Evolutionary conservation across 2,888 invertebrate genomes (phyloP).

Genomic region (Strigamia maritima): DNA sequence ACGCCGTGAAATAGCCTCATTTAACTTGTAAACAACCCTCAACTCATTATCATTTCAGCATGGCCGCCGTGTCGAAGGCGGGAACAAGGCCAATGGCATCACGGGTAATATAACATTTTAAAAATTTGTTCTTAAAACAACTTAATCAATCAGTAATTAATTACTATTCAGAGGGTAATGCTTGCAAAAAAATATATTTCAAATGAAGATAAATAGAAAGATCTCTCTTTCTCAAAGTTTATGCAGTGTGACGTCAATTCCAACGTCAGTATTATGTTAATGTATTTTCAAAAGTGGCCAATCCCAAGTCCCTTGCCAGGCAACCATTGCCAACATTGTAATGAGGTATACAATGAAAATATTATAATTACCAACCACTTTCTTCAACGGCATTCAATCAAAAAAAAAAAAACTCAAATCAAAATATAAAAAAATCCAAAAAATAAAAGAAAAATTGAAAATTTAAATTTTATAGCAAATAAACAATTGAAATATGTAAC

Average conservation of each 20-base stretch:
- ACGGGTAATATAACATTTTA: not conserved
- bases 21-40: not conserved
- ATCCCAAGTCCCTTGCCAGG: not conserved
- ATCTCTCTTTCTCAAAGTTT: not conserved
- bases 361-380: not conserved
- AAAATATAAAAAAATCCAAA: not conserved
- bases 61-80: not conserved
- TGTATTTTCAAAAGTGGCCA: not conserved
- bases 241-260: not conserved
- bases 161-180: too few species aligned
- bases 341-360: not conserved
- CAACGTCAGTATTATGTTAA: not conserved
- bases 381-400: not conserved
- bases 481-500: too few species aligned
- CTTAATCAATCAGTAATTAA: not conserved
- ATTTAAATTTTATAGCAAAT: not conserved
- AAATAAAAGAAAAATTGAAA: not conserved
- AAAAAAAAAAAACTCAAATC: too few species aligned
- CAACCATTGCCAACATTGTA: not conserved
- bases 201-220: too few species aligned
- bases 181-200: too few species aligned
- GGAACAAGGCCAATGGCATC: not conserved
- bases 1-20: not conserved
- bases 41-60: constrained; percentile 4
- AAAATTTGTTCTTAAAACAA: not conserved